phyloP scores from a whole-genome alignment of 1,140 invertebrate genomes.

The Sinella curviseta region DNA sequence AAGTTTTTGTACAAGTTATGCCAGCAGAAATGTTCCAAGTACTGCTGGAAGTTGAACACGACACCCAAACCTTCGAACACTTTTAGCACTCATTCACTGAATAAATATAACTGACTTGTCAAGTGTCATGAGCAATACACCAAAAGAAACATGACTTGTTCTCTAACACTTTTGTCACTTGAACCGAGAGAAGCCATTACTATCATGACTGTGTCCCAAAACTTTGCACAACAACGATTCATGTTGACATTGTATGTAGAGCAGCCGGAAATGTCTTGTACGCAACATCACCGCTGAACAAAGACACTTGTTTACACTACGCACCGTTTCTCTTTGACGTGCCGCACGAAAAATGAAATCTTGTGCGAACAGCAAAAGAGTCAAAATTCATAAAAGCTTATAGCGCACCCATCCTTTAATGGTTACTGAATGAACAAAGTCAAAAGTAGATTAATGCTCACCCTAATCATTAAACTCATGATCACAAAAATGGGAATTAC shows the following conservation, averaged over 20 bases:
- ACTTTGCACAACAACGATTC: neutral
- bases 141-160: no score
- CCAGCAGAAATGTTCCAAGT: neutral
- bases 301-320: neutral
- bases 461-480: neutral
- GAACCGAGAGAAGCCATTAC: no score
- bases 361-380: neutral
- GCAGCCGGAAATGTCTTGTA: neutral
- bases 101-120: no score
- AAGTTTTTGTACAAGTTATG: neutral
- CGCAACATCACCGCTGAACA: neutral
- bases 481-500: no score
- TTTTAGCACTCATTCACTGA: no score
- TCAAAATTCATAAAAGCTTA: neutral
- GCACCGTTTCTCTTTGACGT: neutral
- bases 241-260: neutral
- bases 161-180: no score
- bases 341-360: neutral
- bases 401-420: no score
- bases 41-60: neutral
- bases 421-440: neutral
- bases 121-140: no score
- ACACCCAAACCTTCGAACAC: no score
- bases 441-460: neutral
- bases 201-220: neutral